phyloP scores from a whole-genome alignment of 2,797 vertebrate species.

The Manis crassicaudata region DNA sequence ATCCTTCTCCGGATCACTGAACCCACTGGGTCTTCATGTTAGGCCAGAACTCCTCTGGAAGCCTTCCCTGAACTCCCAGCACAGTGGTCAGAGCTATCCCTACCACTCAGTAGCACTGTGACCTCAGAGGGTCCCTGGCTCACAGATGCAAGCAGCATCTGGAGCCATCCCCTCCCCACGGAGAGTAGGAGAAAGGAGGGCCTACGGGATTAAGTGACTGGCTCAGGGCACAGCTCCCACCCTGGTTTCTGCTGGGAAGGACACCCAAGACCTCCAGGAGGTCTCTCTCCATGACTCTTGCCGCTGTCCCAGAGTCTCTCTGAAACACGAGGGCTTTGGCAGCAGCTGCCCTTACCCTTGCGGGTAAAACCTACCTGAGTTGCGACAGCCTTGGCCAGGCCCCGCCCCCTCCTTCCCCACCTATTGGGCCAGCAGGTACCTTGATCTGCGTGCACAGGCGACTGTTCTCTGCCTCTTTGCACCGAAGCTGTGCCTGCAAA shows the following conservation, averaged over 20 bases:
- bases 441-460: conserved; percentile 90
- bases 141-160: not conserved
- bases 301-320: not conserved
- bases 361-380: not conserved
- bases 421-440: conserved; percentile 80
- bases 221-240: not conserved
- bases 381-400: not conserved
- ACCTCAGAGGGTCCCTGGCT: not conserved
- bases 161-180: not conserved
- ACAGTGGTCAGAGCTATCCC: not conserved
- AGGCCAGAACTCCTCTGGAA: not conserved
- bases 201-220: not conserved
- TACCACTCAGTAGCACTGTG: not conserved
- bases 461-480: conserved; percentile 93
- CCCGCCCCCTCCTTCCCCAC: no score
- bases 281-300: not conserved
- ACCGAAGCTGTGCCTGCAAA: conserved; percentile 92
- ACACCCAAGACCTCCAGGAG: not conserved
- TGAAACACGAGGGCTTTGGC: not conserved
- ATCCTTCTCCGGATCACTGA: not conserved
- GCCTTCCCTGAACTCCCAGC: not conserved
- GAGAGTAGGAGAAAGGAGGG: not conserved
- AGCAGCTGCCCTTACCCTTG: not conserved
- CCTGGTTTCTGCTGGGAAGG: not conserved
- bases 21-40: not conserved